Percentiles rank a stretch among this genome's conserved stretches.
phyloP scores from a whole-genome alignment of 2,113 vertebrate genomes.

The Phoenicopterus ruber region DNA sequence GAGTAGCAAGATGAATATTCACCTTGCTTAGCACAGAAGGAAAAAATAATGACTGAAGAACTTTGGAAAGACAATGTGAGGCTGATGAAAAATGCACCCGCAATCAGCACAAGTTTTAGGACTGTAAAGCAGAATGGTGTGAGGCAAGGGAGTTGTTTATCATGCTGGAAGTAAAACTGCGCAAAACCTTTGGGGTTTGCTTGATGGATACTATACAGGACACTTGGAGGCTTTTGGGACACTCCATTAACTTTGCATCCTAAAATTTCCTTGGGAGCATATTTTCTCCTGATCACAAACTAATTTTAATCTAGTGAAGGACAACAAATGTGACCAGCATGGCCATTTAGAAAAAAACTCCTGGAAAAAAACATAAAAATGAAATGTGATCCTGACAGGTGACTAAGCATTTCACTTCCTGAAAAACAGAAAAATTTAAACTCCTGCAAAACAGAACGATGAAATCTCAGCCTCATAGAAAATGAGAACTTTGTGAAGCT shows the following conservation, averaged over 20 bases:
- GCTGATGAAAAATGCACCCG: constrained; percentile 17
- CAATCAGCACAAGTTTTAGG: constrained; percentile 34
- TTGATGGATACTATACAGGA: constrained; percentile 50
- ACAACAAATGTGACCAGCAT: constrained; percentile 29
- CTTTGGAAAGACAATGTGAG: constrained; percentile 34
- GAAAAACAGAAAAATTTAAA: not conserved
- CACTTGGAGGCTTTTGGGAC: constrained; percentile 59
- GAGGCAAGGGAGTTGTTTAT: constrained; percentile 38
- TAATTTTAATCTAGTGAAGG: constrained; percentile 50
- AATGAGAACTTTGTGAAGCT: not conserved
- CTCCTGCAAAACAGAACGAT: not conserved
- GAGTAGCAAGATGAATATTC: constrained; percentile 48
- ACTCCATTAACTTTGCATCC: constrained; percentile 63
- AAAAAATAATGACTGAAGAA: constrained; percentile 31
- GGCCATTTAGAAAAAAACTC: not conserved
- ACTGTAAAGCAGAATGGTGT: not conserved
- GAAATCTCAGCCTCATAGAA: not conserved
- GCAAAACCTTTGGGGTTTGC: constrained; percentile 59
- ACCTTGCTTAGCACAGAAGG: not conserved
- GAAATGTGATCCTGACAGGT: not conserved
- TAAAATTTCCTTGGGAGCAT: constrained; percentile 57
- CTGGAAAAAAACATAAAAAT: constrained; percentile 10
- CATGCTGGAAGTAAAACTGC: constrained; percentile 15
- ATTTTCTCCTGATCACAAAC: constrained; percentile 40
- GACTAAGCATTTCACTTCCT: constrained; percentile 4